These are phyloP conservation scores for Entomyzon cyanotis DNA, from an alignment of 2,113 vertebrate genomes.

Conservation along the genomic window DNA sequence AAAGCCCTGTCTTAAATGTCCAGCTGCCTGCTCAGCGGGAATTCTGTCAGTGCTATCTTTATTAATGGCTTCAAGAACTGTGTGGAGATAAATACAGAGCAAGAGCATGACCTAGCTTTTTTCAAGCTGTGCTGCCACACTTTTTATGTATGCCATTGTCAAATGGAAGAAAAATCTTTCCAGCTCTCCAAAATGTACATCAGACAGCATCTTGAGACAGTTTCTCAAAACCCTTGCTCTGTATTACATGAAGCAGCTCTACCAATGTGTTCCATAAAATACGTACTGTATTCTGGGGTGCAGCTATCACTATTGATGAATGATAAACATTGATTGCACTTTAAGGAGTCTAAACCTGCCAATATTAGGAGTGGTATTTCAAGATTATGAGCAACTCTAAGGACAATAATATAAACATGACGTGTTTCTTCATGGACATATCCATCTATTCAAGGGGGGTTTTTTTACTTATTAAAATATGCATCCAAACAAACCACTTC, in stretches of 20 bases:
- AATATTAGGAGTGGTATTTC: not conserved
- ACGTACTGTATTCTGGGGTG: not conserved
- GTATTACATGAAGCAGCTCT: not conserved
- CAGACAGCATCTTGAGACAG: not conserved
- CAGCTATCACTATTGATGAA: not conserved
- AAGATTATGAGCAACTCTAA: not conserved
- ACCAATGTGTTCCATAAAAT: not conserved
- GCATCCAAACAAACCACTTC: not conserved
- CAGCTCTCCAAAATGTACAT: not conserved
- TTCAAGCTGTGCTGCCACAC: slow-evolving; percentile 25
- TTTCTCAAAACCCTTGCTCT: not conserved
- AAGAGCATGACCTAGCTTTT: not conserved
- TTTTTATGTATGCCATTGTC: slow-evolving; percentile 38
- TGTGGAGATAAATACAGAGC: slow-evolving; percentile 1
- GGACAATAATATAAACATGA: not conserved
- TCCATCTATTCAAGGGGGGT: not conserved
- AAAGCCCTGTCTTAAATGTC: not conserved
- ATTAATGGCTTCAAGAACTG: slow-evolving; percentile 26
- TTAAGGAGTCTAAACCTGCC: not conserved
- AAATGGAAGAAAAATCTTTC: not conserved
- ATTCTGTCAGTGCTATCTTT: not conserved
- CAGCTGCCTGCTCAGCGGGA: slow-evolving; percentile 22
- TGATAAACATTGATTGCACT: not conserved
- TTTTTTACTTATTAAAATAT: not conserved
- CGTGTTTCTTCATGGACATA: not conserved